phyloP scores from a whole-genome alignment of 2,113 vertebrate genomes.

The Seriola dumerili region DNA sequence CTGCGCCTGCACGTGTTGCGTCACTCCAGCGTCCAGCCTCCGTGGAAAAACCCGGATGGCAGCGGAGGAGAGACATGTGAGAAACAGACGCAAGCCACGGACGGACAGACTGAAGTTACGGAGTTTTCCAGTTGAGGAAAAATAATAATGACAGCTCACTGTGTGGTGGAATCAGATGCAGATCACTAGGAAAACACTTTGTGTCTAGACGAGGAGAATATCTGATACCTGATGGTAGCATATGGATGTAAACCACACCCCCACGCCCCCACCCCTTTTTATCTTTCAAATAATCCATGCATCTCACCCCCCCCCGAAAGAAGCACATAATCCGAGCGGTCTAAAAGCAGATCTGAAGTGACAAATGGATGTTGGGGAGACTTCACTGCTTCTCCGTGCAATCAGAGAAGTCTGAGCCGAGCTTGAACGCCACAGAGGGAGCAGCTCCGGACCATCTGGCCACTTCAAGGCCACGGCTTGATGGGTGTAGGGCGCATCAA shows the following conservation, averaged over 20 bases:
- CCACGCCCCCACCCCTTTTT: background rate
- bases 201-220: background rate
- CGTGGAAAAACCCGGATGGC: conserved; percentile 29
- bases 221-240: conserved; percentile 25
- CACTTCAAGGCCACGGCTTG: conserved; percentile 62
- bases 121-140: conserved; percentile 62
- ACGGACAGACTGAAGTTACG: conserved; percentile 9
- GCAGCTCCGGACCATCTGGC: conserved; percentile 70
- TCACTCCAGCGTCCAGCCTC: conserved; percentile 43
- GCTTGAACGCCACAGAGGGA: conserved; percentile 53
- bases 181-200: conserved; percentile 17
- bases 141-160: conserved; percentile 20
- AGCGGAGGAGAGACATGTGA: conserved; percentile 26
- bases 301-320: conserved; percentile 6
- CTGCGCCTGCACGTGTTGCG: conserved; percentile 37
- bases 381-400: conserved; percentile 34
- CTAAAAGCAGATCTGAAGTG: conserved; percentile 27
- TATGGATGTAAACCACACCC: conserved; percentile 5
- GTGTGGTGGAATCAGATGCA: conserved; percentile 25
- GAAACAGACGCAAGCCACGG: conserved; percentile 13
- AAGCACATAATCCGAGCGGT: background rate
- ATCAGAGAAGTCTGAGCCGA: conserved; percentile 52
- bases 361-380: conserved; percentile 27
- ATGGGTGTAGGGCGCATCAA: conserved; percentile 33
- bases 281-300: conserved; percentile 3